These are phyloP conservation scores for Chaetogeoica ovagalla DNA, from an alignment of 2,888 invertebrate species.

Conservation along the genomic window DNA sequence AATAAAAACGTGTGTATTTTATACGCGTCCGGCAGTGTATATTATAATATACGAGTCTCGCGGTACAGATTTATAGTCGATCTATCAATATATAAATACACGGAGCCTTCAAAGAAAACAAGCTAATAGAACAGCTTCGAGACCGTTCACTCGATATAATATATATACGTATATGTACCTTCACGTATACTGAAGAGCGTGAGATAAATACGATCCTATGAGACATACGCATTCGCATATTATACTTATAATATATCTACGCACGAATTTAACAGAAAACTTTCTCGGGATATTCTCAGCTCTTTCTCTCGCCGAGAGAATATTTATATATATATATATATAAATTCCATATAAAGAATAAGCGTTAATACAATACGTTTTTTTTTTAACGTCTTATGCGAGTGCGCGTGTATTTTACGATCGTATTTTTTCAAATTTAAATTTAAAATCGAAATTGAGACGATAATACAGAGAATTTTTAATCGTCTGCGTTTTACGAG, in stretches of 20 bases:
- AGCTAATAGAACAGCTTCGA: slow-evolving; percentile 26
- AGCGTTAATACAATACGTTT: not conserved
- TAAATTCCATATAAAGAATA: not conserved
- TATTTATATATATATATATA: not conserved
- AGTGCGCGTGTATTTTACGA: too few relatives aligned
- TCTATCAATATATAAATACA: not conserved
- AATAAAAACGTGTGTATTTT: slow-evolving; percentile 7
- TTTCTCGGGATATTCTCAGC: slow-evolving; percentile 16
- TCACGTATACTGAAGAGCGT: not conserved
- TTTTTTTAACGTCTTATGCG: too few relatives aligned
- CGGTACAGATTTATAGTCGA: slow-evolving; percentile 7
- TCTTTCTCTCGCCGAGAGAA: slow-evolving; percentile 3
- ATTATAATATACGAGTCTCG: not conserved
- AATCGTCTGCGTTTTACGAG: too few relatives aligned
- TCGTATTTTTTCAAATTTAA: too few relatives aligned
- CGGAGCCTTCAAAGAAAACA: slow-evolving; percentile 19
- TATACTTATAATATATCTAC: not conserved
- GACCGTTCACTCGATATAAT: too few relatives aligned
- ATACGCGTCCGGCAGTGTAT: not conserved
- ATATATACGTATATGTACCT: too few relatives aligned
- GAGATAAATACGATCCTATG: slow-evolving; percentile 21
- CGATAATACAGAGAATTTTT: too few relatives aligned
- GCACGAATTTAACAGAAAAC: slow-evolving; percentile 23
- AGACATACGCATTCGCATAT: not conserved
- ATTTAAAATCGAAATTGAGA: too few relatives aligned